Conservation (phyloP, 2,888 invertebrate species). For the Drosophila nigricruria region DNA sequence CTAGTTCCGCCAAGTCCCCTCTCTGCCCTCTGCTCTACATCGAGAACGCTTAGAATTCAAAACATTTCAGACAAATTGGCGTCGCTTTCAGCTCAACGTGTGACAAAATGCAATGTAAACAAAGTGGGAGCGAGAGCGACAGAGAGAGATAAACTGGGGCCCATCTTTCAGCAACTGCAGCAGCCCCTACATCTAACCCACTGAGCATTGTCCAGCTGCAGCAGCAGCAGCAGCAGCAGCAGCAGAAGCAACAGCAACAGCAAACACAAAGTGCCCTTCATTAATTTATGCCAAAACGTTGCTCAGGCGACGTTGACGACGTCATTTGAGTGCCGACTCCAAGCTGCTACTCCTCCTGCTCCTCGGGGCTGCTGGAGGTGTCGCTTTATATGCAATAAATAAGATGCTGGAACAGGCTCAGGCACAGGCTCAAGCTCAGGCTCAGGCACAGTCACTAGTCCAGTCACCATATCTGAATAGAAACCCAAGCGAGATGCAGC, state of each 20-base stretch:
- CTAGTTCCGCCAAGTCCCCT: conserved; percentile 34
- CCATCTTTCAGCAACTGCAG: neutral
- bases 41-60: conserved; percentile 67
- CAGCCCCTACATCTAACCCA: neutral
- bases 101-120: conserved; percentile 79
- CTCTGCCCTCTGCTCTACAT: neutral
- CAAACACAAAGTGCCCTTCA: conserved; percentile 58
- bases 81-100: conserved; percentile 76
- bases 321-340: conserved; percentile 55
- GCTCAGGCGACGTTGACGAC: conserved; percentile 74
- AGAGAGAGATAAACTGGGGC: conserved; percentile 5
- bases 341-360: neutral
- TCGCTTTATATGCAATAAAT: conserved; percentile 78
- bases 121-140: conserved; percentile 11
- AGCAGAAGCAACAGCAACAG: too few species aligned
- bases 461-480: conserved; percentile 18
- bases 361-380: conserved; percentile 55
- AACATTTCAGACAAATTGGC: conserved; percentile 80
- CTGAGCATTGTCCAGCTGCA: conserved; percentile 25
- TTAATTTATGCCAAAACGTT: conserved; percentile 79
- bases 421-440: neutral
- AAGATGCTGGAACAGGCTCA: conserved; percentile 52
- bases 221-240: conserved; percentile 8
- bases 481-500: conserved; percentile 14
- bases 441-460: conserved; percentile 10